Evolutionary conservation across 2,888 invertebrate species (phyloP).

Genomic region (Mayetiola destructor): DNA sequence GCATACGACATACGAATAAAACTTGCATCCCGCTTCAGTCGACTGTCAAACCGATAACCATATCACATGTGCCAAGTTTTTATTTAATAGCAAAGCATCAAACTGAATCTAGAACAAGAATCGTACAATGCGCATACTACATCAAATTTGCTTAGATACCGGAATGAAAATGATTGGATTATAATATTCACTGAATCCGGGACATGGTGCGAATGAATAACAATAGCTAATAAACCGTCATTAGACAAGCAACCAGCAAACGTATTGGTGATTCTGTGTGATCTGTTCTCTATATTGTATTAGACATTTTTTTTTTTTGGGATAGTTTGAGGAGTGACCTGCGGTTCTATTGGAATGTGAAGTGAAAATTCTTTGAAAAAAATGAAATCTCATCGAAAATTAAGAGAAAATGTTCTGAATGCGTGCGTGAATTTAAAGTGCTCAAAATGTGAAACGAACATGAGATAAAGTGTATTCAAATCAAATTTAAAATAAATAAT

Average conservation of each 20-base stretch:
- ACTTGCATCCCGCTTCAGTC: slow-evolving; percentile 3
- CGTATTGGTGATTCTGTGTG: background rate
- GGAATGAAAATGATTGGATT: slow-evolving; percentile 6
- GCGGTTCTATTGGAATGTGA: background rate
- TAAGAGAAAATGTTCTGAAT: background rate
- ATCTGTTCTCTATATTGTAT: too few species aligned
- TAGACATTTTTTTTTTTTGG: too few species aligned
- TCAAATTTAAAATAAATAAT: background rate
- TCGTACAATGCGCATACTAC: background rate
- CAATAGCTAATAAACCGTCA: slow-evolving; percentile 3
- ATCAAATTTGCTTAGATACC: background rate
- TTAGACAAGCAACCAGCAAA: slow-evolving; percentile 5
- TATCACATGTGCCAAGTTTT: background rate
- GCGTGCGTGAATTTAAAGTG: background rate
- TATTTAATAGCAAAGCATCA: background rate
- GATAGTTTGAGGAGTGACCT: background rate
- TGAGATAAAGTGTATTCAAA: background rate
- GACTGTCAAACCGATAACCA: background rate
- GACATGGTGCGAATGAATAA: background rate
- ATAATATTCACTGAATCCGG: background rate
- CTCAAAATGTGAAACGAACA: background rate
- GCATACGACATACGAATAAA: background rate
- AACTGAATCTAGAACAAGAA: background rate
- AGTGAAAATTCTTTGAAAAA: too few species aligned
- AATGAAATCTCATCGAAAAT: background rate